Percentiles rank a stretch among this genome's conserved stretches.
These are phyloP conservation scores for Pseudomyrmex pallidus DNA, from an alignment of 1,140 invertebrate genomes.

Conservation along the genomic window DNA sequence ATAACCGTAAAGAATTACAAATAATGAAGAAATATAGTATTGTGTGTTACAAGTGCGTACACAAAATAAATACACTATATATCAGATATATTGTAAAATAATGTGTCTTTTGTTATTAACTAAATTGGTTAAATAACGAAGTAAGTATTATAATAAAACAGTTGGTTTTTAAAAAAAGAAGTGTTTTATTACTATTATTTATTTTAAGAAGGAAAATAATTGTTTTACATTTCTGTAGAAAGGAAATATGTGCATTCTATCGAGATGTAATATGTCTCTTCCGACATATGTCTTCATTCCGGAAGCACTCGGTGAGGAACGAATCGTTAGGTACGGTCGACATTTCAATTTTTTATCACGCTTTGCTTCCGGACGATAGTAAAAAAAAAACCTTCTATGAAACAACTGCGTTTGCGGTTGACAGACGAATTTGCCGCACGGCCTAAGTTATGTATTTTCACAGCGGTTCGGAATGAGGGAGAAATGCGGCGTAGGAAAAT, in stretches of 20 bases:
- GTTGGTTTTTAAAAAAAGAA: neutral
- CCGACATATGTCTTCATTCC: constrained; percentile 43
- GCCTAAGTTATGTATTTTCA: constrained; percentile 45
- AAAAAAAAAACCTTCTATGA: constrained; percentile 49
- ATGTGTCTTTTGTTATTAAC: neutral
- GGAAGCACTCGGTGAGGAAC: constrained; percentile 44
- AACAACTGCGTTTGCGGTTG: constrained; percentile 13
- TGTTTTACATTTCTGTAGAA: neutral
- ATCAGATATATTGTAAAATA: neutral
- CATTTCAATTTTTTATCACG: constrained; percentile 44
- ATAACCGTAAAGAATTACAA: constrained; percentile 41
- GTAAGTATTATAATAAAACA: neutral
- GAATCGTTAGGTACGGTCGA: constrained; percentile 33
- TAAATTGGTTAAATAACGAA: neutral
- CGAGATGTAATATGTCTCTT: neutral
- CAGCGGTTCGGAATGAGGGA: constrained; percentile 27
- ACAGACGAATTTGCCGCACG: constrained; percentile 6
- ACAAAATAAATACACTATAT: too few relatives aligned
- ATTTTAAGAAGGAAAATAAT: neutral
- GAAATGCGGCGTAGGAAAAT: constrained; percentile 48
- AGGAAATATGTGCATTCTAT: neutral
- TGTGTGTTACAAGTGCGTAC: too few relatives aligned
- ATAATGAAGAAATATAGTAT: constrained; percentile 23
- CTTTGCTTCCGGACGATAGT: constrained; percentile 33
- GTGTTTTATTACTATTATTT: neutral